Evolutionary conservation across 92 coral and sea anemone genomes (phyloP), one percentile per base, ranked within the genome.

Genomic region (Parazoanthus atlanticus): DNA sequence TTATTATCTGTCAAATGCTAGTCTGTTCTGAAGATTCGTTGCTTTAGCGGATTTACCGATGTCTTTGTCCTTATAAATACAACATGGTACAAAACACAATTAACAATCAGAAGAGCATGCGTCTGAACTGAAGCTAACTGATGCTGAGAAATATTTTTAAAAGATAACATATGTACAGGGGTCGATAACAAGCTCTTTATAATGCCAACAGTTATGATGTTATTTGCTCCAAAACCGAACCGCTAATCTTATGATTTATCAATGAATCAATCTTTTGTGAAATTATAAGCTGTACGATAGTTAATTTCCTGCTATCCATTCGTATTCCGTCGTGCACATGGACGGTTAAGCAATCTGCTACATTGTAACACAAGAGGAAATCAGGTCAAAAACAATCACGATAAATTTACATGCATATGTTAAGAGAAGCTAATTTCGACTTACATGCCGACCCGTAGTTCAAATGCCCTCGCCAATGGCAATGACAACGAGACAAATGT

Each of bases 361-460:
- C 29, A 33, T 11, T 10, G 25, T 28, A 28, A 28, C 8, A 78
- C 33, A 46, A 7, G 7, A 10, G 0, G 8, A 33, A 72, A 72
- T 30, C 76, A 33, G 38, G 23, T 30, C 76, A 8, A 30, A 10
- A 52, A 52, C 58, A 26, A n/a, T 69, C 74, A 77, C 29, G 46
- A 21, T 77, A 25, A 40, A n/a, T 13, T 10, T 61, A 23, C 33
- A 30, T 23, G 23, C 34, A 28, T 47, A 2, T 25, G 56, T 40
- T 40, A 47, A 77, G 8, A 28, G 33, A 49, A 78, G 36, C 19
- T 11, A 25, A 46, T 52, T 15, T 13, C 8, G 41, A 78, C 82
- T 78, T 30, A 78, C 82, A 78, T 78, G 82, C 82, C 82, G 82
- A 78, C 65, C 82, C 40, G 82, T 17, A 78, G 40, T 47, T 78